Evolutionary conservation across 2,113 vertebrate species (phyloP).

Genomic region (Ammodytes marinus): DNA sequence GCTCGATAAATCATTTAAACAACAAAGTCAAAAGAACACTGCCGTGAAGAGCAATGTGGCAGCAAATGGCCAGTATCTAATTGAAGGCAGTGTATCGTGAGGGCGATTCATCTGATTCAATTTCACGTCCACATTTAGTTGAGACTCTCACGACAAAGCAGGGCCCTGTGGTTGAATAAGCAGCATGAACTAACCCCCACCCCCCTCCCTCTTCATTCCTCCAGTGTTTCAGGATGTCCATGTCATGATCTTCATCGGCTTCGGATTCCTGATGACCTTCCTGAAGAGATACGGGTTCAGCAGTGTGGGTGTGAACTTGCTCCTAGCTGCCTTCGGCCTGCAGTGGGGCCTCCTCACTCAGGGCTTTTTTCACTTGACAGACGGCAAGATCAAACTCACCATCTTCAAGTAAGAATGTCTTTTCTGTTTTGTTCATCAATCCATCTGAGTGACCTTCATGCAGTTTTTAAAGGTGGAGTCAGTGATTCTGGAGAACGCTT

Average conservation of each 20-base stretch:
- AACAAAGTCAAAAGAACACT: constrained; percentile 4
- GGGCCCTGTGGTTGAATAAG: not conserved
- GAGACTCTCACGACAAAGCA: not conserved
- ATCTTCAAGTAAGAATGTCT: constrained; percentile 81
- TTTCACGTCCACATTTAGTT: constrained; percentile 20
- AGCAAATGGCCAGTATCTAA: constrained; percentile 5
- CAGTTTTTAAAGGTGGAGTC: not conserved
- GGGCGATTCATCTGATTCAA: constrained; percentile 23
- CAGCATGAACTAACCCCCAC: constrained; percentile 32
- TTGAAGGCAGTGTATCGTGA: not conserved
- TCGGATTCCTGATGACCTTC: constrained; percentile 99
- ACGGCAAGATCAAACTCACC: constrained; percentile 80
- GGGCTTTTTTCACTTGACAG: constrained; percentile 84
- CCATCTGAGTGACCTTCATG: not conserved
- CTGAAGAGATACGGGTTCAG: constrained; percentile 96
- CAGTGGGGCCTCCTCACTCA: constrained; percentile 93
- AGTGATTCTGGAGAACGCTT: too few species aligned
- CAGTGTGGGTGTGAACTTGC: constrained; percentile 92
- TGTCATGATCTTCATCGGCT: constrained; percentile 97
- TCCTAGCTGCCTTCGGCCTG: constrained; percentile 94
- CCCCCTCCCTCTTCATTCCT: constrained; percentile 1
- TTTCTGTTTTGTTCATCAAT: not conserved
- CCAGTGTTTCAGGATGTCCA: constrained; percentile 97
- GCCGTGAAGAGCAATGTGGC: not conserved
- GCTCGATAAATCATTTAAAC: constrained; percentile 39